Conservation (phyloP, 2,888 invertebrate species). For the Dryococelus australis region DNA sequence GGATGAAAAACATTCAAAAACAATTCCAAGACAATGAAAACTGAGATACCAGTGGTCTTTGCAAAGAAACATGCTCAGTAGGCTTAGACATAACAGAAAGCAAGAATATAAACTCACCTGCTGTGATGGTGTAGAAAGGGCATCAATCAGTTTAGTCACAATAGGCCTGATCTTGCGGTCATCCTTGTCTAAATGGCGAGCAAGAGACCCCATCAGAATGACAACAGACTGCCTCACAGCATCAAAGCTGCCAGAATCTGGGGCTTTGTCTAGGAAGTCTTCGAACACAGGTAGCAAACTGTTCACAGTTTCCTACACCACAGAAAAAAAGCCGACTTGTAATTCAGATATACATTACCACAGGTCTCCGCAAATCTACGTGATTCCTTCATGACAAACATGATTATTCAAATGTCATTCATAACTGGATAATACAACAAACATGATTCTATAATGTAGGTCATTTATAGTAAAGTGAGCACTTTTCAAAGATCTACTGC, state of each 20-base stretch:
- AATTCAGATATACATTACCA: too few species aligned
- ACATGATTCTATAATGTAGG: too few species aligned
- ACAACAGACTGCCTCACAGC: constrained; percentile 95
- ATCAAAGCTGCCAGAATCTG: constrained; percentile 89
- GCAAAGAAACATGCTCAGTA: too few species aligned
- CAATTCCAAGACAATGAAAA: too few species aligned
- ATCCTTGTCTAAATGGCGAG: constrained; percentile 91
- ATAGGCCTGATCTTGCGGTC: constrained; percentile 94
- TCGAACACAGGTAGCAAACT: constrained; percentile 91
- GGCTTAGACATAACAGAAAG: too few species aligned
- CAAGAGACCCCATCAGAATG: constrained; percentile 95
- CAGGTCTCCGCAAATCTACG: too few species aligned
- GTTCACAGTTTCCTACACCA: constrained; percentile 67
- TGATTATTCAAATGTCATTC: background rate
- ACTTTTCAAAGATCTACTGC: too few species aligned
- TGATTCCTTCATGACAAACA: background rate
- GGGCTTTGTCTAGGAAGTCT: constrained; percentile 90
- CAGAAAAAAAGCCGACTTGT: background rate
- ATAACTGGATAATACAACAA: background rate
- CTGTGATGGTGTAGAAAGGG: constrained; percentile 95
- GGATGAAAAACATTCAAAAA: background rate
- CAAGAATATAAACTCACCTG: constrained; percentile 63
- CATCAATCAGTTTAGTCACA: constrained; percentile 85
- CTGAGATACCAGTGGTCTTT: too few species aligned
- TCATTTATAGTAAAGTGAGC: too few species aligned